Percentiles rank a stretch among this genome's conserved stretches.
Conservation (phyloP, 2,113 vertebrate genomes). For the Silurus asotus region DNA sequence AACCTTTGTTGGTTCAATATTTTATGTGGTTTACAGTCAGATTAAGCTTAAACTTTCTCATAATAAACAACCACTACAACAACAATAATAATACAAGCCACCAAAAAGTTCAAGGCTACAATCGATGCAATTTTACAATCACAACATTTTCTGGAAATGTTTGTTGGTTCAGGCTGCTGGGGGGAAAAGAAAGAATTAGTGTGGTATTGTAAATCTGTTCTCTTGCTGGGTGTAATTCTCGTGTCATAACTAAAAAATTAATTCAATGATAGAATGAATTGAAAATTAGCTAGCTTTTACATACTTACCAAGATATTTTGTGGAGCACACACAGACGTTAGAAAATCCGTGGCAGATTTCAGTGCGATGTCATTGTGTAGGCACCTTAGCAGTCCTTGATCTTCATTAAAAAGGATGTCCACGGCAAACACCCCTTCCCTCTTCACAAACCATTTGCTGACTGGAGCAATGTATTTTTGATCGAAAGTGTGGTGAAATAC, state of each 20-base stretch:
- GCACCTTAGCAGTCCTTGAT: background rate
- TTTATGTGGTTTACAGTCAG: background rate
- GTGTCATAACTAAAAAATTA: background rate
- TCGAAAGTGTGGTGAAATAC: slow-evolving; percentile 11
- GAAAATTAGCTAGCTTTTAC: background rate
- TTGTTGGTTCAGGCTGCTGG: background rate
- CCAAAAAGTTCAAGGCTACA: too few relatives aligned
- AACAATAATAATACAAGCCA: background rate
- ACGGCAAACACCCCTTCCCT: background rate
- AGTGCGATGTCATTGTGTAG: background rate
- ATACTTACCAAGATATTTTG: background rate
- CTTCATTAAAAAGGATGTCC: background rate
- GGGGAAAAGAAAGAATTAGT: background rate
- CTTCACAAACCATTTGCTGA: background rate
- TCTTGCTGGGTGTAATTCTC: background rate
- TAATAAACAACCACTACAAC: accelerated
- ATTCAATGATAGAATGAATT: background rate
- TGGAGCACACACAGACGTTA: background rate
- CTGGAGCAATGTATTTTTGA: background rate
- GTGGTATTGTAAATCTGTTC: background rate
- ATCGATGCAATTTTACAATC: too few relatives aligned
- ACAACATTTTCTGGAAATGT: accelerated
- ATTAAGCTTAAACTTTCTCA: background rate
- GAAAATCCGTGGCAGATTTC: background rate
- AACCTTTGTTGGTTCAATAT: background rate